phyloP scores from a whole-genome alignment of 2,797 vertebrate genomes.

The Iguana delicatissima region DNA sequence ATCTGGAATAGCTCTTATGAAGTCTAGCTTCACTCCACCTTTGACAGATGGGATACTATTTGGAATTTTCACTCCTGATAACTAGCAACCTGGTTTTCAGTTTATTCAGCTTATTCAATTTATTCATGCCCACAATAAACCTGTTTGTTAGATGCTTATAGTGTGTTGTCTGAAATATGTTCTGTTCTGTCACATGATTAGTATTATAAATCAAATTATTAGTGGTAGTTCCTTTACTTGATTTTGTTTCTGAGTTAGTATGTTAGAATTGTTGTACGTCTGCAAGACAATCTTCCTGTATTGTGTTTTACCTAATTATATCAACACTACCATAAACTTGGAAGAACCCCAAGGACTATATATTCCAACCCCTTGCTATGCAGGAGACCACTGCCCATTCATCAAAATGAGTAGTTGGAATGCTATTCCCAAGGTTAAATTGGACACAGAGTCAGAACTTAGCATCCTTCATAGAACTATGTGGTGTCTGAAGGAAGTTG shows the following conservation, averaged over 20 bases:
- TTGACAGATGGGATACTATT: neutral
- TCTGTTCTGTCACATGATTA: neutral
- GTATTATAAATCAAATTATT: neutral
- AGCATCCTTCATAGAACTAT: neutral
- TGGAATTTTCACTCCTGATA: neutral
- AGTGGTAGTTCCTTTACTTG: neutral
- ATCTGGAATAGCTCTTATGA: too few species aligned
- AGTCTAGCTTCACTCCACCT: too few species aligned
- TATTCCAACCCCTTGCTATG: too few species aligned
- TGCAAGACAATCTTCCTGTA: neutral
- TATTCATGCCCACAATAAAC: neutral
- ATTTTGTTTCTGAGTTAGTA: neutral
- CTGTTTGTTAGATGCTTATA: neutral
- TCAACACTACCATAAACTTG: too few species aligned
- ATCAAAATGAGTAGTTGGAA: neutral
- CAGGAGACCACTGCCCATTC: neutral
- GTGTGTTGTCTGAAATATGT: neutral
- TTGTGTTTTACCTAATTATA: neutral
- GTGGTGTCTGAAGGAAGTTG: neutral
- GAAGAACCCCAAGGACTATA: too few species aligned
- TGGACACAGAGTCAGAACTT: neutral
- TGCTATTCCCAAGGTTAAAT: neutral
- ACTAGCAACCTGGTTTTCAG: constrained; percentile 1
- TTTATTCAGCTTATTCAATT: neutral
- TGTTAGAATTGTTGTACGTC: neutral